Base-by-base conservation (phyloP, 2,888 invertebrate species). In the Hymenopus coronatus region DNA sequence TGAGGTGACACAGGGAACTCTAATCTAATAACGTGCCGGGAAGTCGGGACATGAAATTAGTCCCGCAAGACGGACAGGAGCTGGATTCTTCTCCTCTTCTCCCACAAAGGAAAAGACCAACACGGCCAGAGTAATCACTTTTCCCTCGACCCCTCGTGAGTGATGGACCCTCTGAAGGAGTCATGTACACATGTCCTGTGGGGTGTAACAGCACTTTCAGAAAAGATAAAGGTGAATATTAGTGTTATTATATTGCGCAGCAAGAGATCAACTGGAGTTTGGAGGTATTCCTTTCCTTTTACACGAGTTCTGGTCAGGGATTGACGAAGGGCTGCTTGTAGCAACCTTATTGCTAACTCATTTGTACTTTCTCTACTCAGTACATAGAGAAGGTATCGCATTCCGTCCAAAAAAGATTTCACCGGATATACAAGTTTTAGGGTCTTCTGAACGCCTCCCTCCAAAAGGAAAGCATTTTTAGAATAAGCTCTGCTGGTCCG, bases 1-100 rank as follows among this genome's bases (percentile, higher is more conserved):
- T 8, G 54, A 70, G 54, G 54, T 70, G 54, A 70, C 54, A 70
- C 54, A 70, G 54, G 54, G 54, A 70, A 70, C 54, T 70, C 54
- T 70, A 70, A 70, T 70, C 54, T 70, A 70, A 70, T 70, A 70
- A 70, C 54, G 54, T 70, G 54, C 54, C 54, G 15, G 54, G 54
- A 25, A 25, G 54, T 70, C 86, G 25, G 54, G 86, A 86, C 70
- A 86, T 86, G 86, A 86, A 86, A 86, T 86, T 86, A 86, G 86
- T 86, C 86, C 86, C 86, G 81, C 86, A 86, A 86, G 86, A 81
- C 54, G 54, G 54, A 70, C 54, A 70, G 54, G 54, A 70, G 25
- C 54, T 70, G 54, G 54, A 40, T 40, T 25, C 54, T 25, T 70
- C 54, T 25, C 54, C 54, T 70, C 54, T 70, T 70, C 54, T 70